Evolutionary conservation across 2,888 invertebrate species (phyloP), one percentile per base, ranked within the genome.

Genomic region (Athripsodes cinereus): DNA sequence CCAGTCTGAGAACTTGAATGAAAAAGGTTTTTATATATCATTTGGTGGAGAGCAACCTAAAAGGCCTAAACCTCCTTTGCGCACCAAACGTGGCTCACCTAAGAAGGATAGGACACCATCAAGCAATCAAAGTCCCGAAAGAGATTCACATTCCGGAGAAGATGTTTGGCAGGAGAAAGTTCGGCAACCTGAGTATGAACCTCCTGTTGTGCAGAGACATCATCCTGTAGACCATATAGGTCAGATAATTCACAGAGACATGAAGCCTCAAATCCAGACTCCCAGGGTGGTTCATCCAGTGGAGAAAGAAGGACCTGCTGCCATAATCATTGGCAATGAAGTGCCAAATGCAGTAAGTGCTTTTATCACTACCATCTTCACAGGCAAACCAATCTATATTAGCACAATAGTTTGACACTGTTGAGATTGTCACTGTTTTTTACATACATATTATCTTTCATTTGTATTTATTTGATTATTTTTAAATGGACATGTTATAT

Each of bases 1-100:
- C 67, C 67, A 73, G 26, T 71, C 74, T 35, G 80, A 80, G 65
- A 69, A 74, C 3, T 72, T 72, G 11, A 79, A 76, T 60, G 89
- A 91, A 70, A 90, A 92, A 72, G 91, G 92, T 26, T 96, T 96
- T 76, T 96, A 96, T 73, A 92, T 96, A 69, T 91, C 93, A 53
- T 94, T 96, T 71, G 94, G 94, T 70, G 87, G 90, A 70, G 91
- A 91, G 58, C 86, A 87, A 67, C 92, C 93, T 16, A 91, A 90
- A 70, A 81, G 92, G 68, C 92, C 93, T 16, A 95, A 95, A 72
- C 95, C 94, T 1, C 91, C 92, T 16, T 75, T 94, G 54, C 78
- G 93, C 64, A 81, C 81, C 59, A 91, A 90, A 70, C 81, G 85
- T 58, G 78, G 78, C 34, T 90, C 90, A 5, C 90, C 91, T 1